These are phyloP conservation scores for Apocrypta bakeri DNA, from an alignment of 1,140 invertebrate genomes.

Conservation along the genomic window DNA sequence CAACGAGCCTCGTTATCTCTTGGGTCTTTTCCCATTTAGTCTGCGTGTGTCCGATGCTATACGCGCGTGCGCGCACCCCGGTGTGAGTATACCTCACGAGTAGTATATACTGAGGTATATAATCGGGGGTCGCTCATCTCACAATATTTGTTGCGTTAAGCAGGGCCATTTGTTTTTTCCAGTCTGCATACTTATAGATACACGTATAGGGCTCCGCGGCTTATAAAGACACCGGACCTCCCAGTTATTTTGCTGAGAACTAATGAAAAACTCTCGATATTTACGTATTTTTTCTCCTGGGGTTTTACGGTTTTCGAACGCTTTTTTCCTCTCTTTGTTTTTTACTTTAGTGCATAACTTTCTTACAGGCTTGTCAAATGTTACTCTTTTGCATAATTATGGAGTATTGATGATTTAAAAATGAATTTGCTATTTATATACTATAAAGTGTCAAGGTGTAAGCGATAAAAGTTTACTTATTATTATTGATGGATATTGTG, in stretches of 20 bases:
- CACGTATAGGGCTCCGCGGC: not conserved
- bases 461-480: too few relatives aligned
- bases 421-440: too few relatives aligned
- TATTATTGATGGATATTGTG: too few relatives aligned
- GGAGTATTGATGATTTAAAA: too few relatives aligned
- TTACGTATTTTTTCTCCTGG: not conserved
- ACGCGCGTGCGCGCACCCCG: not conserved
- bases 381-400: too few relatives aligned
- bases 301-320: too few relatives aligned
- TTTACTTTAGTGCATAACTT: too few relatives aligned
- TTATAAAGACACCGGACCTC: constrained; percentile 18
- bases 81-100: constrained; percentile 10
- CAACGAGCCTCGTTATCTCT: constrained; percentile 49
- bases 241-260: not conserved
- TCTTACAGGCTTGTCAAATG: too few relatives aligned
- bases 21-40: not conserved
- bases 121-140: constrained; percentile 52
- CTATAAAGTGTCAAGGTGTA: too few relatives aligned
- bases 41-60: not conserved
- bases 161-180: constrained; percentile 37
- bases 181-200: not conserved
- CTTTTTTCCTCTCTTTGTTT: too few relatives aligned
- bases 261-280: not conserved
- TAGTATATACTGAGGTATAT: too few relatives aligned
- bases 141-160: constrained; percentile 65